Conservation (phyloP, 2,888 invertebrate genomes). For the Smittia sp. region DNA sequence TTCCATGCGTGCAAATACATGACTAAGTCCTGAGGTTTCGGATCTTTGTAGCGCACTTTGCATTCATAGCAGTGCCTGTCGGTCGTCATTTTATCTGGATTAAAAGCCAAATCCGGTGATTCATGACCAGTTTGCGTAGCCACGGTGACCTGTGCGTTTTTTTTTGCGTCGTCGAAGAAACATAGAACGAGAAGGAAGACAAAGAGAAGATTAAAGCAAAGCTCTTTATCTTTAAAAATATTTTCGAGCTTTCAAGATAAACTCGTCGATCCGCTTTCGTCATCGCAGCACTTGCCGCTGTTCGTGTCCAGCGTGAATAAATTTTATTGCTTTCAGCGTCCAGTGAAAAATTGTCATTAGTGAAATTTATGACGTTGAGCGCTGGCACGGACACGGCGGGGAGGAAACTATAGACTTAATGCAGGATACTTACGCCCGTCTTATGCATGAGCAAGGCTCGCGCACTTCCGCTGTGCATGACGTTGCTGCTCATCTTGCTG, state of each 20-base stretch:
- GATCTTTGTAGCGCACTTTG: conserved; percentile 87
- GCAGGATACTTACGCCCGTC: conserved; percentile 23
- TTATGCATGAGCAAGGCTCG: conserved; percentile 29
- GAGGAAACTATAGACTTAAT: neutral
- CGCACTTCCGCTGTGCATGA: conserved; percentile 42
- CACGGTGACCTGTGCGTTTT: conserved; percentile 64
- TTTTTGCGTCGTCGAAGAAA: conserved; percentile 15
- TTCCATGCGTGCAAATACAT: conserved; percentile 97
- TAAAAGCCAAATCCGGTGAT: conserved; percentile 64
- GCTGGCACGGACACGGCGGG: neutral
- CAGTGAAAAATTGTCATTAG: conserved; percentile 4
- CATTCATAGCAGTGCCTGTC: conserved; percentile 92
- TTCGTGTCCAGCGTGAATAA: neutral
- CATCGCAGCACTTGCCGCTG: neutral
- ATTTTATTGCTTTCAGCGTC: neutral
- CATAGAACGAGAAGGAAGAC: conserved; percentile 33
- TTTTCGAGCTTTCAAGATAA: neutral
- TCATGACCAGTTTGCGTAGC: conserved; percentile 84
- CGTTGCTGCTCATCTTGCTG: conserved; percentile 41
- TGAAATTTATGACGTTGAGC: neutral
- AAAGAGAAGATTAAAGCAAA: conserved; percentile 4
- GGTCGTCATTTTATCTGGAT: conserved; percentile 69
- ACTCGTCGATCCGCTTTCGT: neutral
- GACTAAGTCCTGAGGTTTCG: conserved; percentile 84
- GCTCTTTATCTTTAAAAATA: neutral